Percentiles rank a stretch among this genome's conserved stretches.
phyloP scores from a whole-genome alignment of 2,113 vertebrate genomes.

The Vidua macroura region DNA sequence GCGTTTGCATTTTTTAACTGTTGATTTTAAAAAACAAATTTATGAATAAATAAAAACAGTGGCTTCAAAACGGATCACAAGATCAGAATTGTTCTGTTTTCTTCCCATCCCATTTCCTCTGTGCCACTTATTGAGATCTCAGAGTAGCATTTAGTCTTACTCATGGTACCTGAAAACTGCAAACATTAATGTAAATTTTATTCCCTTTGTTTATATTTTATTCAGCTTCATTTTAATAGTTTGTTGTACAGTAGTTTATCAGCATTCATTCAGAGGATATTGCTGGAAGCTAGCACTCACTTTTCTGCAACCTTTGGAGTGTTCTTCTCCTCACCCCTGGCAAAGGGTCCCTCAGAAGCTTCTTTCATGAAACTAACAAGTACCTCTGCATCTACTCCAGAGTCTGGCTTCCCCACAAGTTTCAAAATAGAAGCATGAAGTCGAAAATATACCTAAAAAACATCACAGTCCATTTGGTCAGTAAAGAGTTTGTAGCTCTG shows the following conservation, averaged over 20 bases:
- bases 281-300: conserved; percentile 72
- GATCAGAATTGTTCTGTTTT: not conserved
- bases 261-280: not conserved
- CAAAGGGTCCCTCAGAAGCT: conserved; percentile 91
- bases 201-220: not conserved
- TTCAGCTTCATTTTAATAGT: not conserved
- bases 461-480: not conserved
- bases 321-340: conserved; percentile 94
- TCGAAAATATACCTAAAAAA: conserved; percentile 88
- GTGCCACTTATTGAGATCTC: not conserved
- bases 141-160: not conserved
- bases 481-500: not conserved
- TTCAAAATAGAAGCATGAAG: conserved; percentile 93
- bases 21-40: not conserved
- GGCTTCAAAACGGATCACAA: not conserved
- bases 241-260: not conserved
- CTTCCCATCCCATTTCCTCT: not conserved
- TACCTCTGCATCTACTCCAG: conserved; percentile 82
- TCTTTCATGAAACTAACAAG: conserved; percentile 89
- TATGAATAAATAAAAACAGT: not conserved
- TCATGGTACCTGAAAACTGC: not conserved
- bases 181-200: not conserved
- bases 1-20: not conserved
- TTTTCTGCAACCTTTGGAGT: conserved; percentile 91
- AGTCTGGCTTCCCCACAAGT: conserved; percentile 80